phyloP scores from a whole-genome alignment of 2,888 invertebrate genomes.

The Sepiola atlantica region DNA sequence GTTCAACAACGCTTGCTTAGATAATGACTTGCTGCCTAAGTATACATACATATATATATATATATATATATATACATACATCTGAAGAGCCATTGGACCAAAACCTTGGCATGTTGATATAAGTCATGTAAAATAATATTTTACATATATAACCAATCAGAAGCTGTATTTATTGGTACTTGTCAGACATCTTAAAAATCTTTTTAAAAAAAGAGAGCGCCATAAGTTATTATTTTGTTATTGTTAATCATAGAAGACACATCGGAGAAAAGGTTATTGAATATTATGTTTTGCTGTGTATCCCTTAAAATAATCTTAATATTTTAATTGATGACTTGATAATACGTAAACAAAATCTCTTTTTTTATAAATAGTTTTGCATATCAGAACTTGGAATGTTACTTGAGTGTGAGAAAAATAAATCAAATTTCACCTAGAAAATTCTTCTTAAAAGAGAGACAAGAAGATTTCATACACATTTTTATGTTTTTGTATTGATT shows the following conservation, averaged over 20 bases:
- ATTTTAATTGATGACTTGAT: not conserved
- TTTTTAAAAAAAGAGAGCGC: not conserved
- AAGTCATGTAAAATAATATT: not conserved
- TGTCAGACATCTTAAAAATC: not conserved
- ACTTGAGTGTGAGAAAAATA: not conserved
- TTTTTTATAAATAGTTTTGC: not conserved
- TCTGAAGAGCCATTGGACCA: too few species aligned
- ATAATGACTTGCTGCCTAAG: too few species aligned
- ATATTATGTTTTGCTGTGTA: constrained; percentile 32
- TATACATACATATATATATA: too few species aligned
- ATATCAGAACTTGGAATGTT: not conserved
- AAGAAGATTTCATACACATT: not conserved
- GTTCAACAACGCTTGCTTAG: too few species aligned
- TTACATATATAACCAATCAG: not conserved
- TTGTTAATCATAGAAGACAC: not conserved
- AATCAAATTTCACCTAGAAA: not conserved
- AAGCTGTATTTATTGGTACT: not conserved
- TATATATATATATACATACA: too few species aligned
- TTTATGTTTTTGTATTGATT: not conserved
- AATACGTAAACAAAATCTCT: not conserved
- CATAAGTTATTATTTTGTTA: not conserved
- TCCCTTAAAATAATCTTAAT: not conserved
- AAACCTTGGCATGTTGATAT: too few species aligned
- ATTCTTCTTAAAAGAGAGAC: not conserved
- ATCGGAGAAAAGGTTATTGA: not conserved